Evolutionary conservation across 2,113 vertebrate genomes (phyloP), one percentile per base, ranked within the genome.

Genomic region (Malaclemys terrapin): DNA sequence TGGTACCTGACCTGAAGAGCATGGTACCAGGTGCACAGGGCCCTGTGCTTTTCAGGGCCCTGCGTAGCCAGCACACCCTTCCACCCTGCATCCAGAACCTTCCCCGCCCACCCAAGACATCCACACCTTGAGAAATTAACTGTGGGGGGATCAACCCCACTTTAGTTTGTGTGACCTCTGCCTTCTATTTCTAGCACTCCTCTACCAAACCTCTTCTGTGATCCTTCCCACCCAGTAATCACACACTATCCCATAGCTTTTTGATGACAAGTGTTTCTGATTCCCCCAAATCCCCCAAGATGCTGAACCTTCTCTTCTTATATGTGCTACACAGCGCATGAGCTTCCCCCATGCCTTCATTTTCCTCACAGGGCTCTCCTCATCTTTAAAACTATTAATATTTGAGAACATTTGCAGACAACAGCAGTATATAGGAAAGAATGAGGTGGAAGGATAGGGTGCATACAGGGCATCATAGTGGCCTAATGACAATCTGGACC

Each of bases 321-420:
- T 31, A 31, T 1, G 1, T 59, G 16, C 42, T 94, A 72, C n/a
- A 85, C 42, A 87, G 45, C 49, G 12, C 3, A 81, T 5, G 25
- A 79, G 75, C 10, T 85, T 49, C 35, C 57, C n/a, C 6, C 2
- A 16, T 89, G 69, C 45, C 52, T 93, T 85, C 78, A 20, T 54
- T 85, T 57, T 35, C 93, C 84, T 56, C 57, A 69, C 80, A 87
- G 75, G 78, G 87, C 3, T 88, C 75, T 9, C 35, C 20, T 89
- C 94, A 42, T 22, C 75, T 95, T 94, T 87, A 84, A 83, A 95
- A 83, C 14, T 81, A 85, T 87, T 83, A 92, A 42, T 80, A 84
- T 94, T 19, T 35, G 56, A 62, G 17, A 42, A 22, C 10, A 27
- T 56, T 89, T 62, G 6, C 65, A 91, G 80, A 82, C 89, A 69